Evolutionary conservation across 2,888 invertebrate species (phyloP).

Genomic region (Trypoxylon attenuatum): DNA sequence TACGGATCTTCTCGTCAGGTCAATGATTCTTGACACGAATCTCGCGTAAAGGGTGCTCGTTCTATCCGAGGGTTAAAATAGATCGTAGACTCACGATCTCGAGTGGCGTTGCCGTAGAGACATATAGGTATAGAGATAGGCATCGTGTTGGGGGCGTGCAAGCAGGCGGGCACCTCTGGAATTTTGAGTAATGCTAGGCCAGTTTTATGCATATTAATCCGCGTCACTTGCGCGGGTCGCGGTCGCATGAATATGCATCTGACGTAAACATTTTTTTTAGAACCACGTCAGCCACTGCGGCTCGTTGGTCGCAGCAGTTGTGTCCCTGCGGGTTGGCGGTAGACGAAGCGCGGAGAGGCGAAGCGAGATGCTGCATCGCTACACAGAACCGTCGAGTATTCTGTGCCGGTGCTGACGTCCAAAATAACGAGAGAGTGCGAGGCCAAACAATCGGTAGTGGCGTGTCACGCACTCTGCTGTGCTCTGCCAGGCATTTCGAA

Average conservation of each 20-base stretch:
- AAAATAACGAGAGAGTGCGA: slow-evolving; percentile 46
- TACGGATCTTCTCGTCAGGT: background rate
- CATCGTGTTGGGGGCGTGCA: no score
- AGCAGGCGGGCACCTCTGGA: no score
- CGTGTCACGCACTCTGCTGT: slow-evolving; percentile 40
- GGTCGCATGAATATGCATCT: slow-evolving; percentile 63
- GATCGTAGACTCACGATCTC: no score
- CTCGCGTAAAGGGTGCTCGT: background rate
- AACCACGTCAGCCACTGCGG: slow-evolving; percentile 30
- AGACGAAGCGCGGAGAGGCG: background rate
- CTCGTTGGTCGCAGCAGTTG: slow-evolving; percentile 26
- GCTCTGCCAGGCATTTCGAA: slow-evolving; percentile 20
- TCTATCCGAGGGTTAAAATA: background rate
- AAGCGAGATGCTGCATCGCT: no score
- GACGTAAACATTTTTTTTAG: slow-evolving; percentile 54
- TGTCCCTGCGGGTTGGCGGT: slow-evolving; percentile 14
- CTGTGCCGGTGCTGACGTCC: slow-evolving; percentile 22
- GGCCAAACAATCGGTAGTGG: slow-evolving; percentile 36
- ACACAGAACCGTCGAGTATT: no score
- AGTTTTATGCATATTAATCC: slow-evolving; percentile 71
- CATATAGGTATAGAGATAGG: no score
- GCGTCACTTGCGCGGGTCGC: slow-evolving; percentile 46
- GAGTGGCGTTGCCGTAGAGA: no score
- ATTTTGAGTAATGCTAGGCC: slow-evolving; percentile 54
- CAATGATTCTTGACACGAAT: background rate